Conservation (phyloP, 2,113 vertebrate species). For the Sturnira hondurensis region DNA sequence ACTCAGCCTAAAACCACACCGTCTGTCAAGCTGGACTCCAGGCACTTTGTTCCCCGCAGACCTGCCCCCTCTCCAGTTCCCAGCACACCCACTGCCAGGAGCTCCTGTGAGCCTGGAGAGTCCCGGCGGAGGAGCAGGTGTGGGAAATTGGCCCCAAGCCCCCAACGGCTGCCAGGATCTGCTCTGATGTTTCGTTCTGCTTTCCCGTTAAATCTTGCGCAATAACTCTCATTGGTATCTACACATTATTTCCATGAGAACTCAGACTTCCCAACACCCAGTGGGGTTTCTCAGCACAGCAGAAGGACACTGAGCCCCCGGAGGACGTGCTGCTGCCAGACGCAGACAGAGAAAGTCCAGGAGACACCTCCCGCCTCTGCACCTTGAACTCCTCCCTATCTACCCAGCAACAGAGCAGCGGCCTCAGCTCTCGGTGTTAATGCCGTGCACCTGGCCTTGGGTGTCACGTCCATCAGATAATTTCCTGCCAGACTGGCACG, state of each 20-base stretch:
- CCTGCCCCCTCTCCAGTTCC: background rate
- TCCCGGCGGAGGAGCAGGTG: background rate
- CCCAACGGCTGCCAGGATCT: background rate
- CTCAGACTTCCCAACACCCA: background rate
- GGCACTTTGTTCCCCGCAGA: background rate
- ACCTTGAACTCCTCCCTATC: background rate
- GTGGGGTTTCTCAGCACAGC: background rate
- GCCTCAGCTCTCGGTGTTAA: accelerated
- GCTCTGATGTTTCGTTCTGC: accelerated
- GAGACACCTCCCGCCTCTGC: accelerated
- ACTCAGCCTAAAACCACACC: background rate
- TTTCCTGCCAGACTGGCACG: accelerated
- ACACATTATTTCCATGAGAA: background rate
- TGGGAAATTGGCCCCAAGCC: background rate
- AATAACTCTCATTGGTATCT: background rate
- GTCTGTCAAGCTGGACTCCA: accelerated
- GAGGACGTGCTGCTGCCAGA: background rate
- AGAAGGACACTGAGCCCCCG: background rate
- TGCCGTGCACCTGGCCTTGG: accelerated
- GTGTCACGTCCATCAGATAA: accelerated
- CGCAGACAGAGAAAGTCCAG: accelerated
- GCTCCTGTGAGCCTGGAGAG: background rate
- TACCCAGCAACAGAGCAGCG: background rate
- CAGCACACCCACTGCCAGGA: background rate
- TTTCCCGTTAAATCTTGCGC: background rate